Base-by-base conservation (phyloP, 2,888 invertebrate species). In the Drosophila putrida region DNA sequence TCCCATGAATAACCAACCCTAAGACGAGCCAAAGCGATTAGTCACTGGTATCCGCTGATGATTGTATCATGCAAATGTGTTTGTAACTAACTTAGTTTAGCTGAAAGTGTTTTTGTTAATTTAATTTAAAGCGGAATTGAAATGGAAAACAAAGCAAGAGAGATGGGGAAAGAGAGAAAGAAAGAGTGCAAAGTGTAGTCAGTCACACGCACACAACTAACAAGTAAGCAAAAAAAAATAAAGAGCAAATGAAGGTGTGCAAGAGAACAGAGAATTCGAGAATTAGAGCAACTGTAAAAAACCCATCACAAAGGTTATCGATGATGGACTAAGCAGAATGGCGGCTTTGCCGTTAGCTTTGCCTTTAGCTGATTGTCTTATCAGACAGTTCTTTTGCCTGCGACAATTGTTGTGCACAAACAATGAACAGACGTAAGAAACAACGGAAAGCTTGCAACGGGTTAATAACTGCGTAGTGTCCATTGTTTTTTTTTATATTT, bases 281-380 rank as follows among this genome's bases (percentile, higher is more conserved):
- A 55, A 75, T 57, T 75, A 69, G 75, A 78, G 53, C 73, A 74
- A 79, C 76, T 80, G 63, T 62, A 62, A 73, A 79, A 41, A 79
- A 41, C 47, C 39, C 61, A 66, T 61, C 78, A 73, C 84, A 82
- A 74, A 71, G 83, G 80, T 86, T 86, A 83, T 82, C 82, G 71
- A 50, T 57, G 49, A 50, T 57, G 49, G 11, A 58, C 36, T 53
- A 55, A 58, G 59, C 44, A 69, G 65, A 66, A 70, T 72, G 68
- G 64, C 68, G 58, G 41, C 60, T 53, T 33, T 53, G 41, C 20
- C 20, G 20, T 20, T 20, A 20, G 27, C 41, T 55, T 49, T 39
- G 46, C 28, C 38, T 27, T 50, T 28, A 20, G 55, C 61, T 36
- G 81, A 78, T 79, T 79, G 79, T 41, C 71, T 84, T 82, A 82